phyloP scores from a whole-genome alignment of 35 echinoderm and acorn worm genomes.

The Anneissia japonica region DNA sequence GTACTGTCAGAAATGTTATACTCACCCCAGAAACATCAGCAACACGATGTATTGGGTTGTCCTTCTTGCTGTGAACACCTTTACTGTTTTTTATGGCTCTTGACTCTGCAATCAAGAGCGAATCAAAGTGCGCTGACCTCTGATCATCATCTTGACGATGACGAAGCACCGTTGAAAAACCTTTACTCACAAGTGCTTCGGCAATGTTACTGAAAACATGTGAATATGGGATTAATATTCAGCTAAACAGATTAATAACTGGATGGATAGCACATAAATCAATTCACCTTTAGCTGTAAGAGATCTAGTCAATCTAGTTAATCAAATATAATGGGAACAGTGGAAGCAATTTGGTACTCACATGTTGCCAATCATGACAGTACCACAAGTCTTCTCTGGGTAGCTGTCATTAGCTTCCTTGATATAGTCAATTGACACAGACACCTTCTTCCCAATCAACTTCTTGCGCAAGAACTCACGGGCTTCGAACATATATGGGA shows the following conservation, averaged over 20 bases:
- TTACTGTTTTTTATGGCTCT: constrained; percentile 89
- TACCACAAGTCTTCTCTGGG: constrained; percentile 92
- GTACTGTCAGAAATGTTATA: background rate
- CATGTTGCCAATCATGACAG: constrained; percentile 80
- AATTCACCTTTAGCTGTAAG: too few relatives aligned
- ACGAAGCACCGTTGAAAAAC: constrained; percentile 76
- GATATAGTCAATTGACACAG: constrained; percentile 87
- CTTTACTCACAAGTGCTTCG: constrained; percentile 91
- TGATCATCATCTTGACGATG: constrained; percentile 93
- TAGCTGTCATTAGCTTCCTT: constrained; percentile 83
- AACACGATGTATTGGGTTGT: constrained; percentile 74
- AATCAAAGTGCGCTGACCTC: constrained; percentile 85
- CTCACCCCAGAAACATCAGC: constrained; percentile 94
- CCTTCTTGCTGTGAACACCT: constrained; percentile 92
- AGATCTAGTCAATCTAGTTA: too few relatives aligned
- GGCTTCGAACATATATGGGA: constrained; percentile 99
- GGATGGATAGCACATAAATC: too few relatives aligned
- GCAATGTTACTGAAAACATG: constrained; percentile 69
- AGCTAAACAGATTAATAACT: too few relatives aligned
- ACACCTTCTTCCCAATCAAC: constrained; percentile 92
- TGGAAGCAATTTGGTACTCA: constrained; percentile 46
- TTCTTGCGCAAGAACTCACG: constrained; percentile 91
- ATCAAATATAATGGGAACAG: too few relatives aligned
- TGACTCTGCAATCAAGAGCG: constrained; percentile 71
- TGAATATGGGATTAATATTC: too few relatives aligned